These are phyloP conservation scores for Strongylocentrotus purpuratus DNA, from an alignment of 35 echinoderm and acorn worm species.

Conservation along the genomic window DNA sequence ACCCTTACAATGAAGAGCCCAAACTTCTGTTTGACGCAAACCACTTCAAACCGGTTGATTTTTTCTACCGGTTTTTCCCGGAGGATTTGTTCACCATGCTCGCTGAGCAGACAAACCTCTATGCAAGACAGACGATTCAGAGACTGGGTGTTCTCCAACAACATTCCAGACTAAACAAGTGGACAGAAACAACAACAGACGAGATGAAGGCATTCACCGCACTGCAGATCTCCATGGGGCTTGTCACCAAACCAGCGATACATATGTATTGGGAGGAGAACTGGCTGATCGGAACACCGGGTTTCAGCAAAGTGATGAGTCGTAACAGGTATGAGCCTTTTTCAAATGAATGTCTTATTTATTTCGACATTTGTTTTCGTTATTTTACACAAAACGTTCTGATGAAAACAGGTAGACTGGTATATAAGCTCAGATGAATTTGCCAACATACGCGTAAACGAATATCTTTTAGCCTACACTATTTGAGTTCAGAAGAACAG, in stretches of 20 bases:
- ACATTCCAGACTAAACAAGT: conserved; percentile 6
- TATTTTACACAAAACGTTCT: too few relatives aligned
- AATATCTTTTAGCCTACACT: too few relatives aligned
- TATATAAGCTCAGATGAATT: too few relatives aligned
- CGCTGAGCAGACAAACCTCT: not conserved
- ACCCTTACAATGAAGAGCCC: not conserved
- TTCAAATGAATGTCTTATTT: too few relatives aligned
- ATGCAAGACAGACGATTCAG: not conserved
- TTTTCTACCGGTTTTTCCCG: not conserved
- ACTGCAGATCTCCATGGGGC: conserved; percentile 37
- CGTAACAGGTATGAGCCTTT: not conserved
- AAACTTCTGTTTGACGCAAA: not conserved
- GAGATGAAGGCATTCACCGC: conserved; percentile 30
- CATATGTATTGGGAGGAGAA: conserved; percentile 21
- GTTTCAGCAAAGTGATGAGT: not conserved
- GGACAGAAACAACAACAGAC: not conserved
- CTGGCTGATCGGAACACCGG: not conserved
- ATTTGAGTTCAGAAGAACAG: too few relatives aligned
- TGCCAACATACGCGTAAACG: too few relatives aligned
- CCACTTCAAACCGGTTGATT: not conserved
- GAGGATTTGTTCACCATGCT: not conserved
- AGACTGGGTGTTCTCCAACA: not conserved
- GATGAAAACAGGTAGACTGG: too few relatives aligned
- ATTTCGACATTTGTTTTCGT: too few relatives aligned
- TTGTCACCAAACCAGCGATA: not conserved